Evolutionary conservation across 2,113 vertebrate species (phyloP).

Genomic region (Callospermophilus lateralis): DNA sequence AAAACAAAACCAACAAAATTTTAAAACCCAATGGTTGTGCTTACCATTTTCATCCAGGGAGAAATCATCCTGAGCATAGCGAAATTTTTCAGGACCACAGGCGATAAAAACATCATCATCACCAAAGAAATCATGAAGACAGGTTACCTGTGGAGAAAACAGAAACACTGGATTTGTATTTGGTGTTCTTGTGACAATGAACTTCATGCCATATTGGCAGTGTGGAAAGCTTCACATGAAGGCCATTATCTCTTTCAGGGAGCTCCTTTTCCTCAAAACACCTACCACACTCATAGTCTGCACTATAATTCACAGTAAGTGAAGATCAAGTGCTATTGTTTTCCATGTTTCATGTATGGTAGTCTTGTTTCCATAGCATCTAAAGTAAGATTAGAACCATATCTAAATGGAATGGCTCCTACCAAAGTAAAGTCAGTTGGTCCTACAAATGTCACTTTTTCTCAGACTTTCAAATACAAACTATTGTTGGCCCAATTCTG

Average conservation of each 20-base stretch:
- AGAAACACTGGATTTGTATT: conserved; percentile 70
- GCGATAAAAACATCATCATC: conserved; percentile 99
- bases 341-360: not conserved
- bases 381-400: conserved; percentile 45
- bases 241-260: not conserved
- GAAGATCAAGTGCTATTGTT: not conserved
- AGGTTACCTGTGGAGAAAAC: conserved; percentile 93
- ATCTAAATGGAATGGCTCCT: not conserved
- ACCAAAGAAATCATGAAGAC: conserved; percentile 99
- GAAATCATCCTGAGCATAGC: conserved; percentile 99
- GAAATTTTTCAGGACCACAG: conserved; percentile 98
- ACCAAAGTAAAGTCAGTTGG: conserved; percentile 25
- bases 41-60: conserved; percentile 98
- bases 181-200: conserved; percentile 43
- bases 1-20: too few species aligned
- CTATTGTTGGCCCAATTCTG: not conserved
- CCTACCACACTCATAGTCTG: not conserved
- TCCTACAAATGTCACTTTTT: not conserved
- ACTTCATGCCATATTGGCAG: not conserved
- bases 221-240: not conserved
- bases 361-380: not conserved
- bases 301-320: not conserved
- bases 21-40: not conserved
- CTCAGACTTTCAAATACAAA: not conserved
- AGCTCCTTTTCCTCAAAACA: conserved; percentile 35